Conservation (phyloP, 2,113 vertebrate species). For the Scophthalmus maximus region DNA sequence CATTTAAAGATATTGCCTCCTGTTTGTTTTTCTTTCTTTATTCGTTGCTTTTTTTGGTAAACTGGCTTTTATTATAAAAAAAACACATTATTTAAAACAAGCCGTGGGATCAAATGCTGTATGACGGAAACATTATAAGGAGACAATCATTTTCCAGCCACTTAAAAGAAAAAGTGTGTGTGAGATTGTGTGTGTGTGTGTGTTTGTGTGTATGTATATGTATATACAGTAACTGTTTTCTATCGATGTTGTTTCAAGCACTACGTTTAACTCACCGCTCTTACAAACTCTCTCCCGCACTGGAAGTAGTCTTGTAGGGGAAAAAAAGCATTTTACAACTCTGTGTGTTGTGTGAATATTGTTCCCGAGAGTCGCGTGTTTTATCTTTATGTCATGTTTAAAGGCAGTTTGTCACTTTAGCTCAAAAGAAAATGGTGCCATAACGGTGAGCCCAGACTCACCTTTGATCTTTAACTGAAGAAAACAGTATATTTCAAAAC, state of each 20-base stretch:
- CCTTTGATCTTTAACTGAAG: conserved; percentile 8
- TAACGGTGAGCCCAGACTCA: conserved; percentile 36
- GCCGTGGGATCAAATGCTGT: conserved; percentile 45
- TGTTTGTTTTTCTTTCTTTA: conserved; percentile 12
- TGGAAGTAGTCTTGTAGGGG: conserved; percentile 51
- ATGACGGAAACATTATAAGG: conserved; percentile 37
- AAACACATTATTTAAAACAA: conserved; percentile 52
- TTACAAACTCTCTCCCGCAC: conserved; percentile 62
- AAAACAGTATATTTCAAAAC: conserved; percentile 1
- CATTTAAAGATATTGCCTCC: conserved; percentile 60
- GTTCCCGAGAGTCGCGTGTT: conserved; percentile 50
- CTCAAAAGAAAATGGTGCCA: conserved; percentile 60
- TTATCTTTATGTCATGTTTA: conserved; percentile 37
- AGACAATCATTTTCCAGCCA: conserved; percentile 31
- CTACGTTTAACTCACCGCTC: conserved; percentile 66
- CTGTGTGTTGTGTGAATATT: conserved; percentile 49
- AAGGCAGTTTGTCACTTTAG: conserved; percentile 60
- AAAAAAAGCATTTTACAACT: conserved; percentile 58
- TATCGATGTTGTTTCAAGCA: conserved; percentile 56
- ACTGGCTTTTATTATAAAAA: conserved; percentile 53
- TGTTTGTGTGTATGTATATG: conserved; percentile 52
- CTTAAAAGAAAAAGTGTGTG: conserved; percentile 36
- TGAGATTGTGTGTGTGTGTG: conserved; percentile 27
- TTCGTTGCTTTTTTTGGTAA: conserved; percentile 26
- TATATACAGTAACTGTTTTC: conserved; percentile 43